Evolutionary conservation across 2,113 vertebrate species (phyloP), one percentile per base, ranked within the genome.

Genomic region (Gymnorhina tibicen): DNA sequence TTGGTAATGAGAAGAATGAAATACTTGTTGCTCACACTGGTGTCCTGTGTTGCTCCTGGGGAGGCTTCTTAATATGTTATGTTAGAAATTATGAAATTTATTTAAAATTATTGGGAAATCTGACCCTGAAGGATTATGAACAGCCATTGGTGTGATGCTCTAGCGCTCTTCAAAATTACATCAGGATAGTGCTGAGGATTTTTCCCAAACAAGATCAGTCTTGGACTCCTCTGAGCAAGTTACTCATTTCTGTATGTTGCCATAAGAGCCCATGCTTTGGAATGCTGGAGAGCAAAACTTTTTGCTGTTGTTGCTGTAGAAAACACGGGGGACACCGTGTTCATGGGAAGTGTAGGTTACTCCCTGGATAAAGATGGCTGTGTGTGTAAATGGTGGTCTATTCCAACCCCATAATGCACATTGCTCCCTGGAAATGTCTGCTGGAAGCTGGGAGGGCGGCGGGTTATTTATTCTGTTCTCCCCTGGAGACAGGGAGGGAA

Each of bases 231-330:
- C 50, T 52, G 39, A 41, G 4, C 22, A 39, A 75, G 19, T 56
- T 49, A 11, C 26, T 44, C 11, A 7, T 27, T 30, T 21, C 9
- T 33, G 9, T 26, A 2, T 47, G 13, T n/a, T 68, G 28, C 56
- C 22, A 7, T 3, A n/a, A n/a, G 13, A 42, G 16, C 20, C 27
- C 1, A 0, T 27, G 4, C 0, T 9, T 47, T 55, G 66, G 26
- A 22, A 2, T 17, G 23, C 24, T 37, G 17, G 28, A 14, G 20
- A 62, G 28, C 41, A 76, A 66, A 27, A 9, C 27, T 16, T 26
- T 12, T 13, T 86, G 75, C 22, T n/a, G 37, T 44, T 53, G 3
- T 6, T 72, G 21, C 77, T 9, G 23, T 19, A 11, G 72, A 28
- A 69, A 50, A 37, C 16, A 6, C 0, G 0, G 16, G 37, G 73